Conservation (phyloP, 1,140 invertebrate species). For the Nephotettix cincticeps region DNA sequence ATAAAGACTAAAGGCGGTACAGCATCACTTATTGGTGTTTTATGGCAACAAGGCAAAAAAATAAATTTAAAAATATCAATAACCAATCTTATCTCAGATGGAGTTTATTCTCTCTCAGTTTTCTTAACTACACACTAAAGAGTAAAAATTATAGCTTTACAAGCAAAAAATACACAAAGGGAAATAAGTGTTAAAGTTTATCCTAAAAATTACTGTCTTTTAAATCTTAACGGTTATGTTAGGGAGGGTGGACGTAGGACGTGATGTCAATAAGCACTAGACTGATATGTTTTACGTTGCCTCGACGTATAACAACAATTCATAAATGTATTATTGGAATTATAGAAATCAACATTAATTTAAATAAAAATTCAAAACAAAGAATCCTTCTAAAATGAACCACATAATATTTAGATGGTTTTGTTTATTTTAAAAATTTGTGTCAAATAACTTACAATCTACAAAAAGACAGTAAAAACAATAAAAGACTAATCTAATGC, state of each 20-base stretch:
- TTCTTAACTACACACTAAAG: neutral
- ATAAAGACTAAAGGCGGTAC: neutral
- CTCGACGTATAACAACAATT: no score
- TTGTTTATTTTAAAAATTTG: conserved; percentile 4
- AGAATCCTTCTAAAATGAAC: neutral
- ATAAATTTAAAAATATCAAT: neutral
- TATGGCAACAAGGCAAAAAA: neutral
- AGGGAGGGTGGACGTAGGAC: neutral
- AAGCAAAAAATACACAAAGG: neutral
- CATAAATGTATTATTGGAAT: no score
- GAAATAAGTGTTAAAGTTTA: neutral
- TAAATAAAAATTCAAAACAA: neutral
- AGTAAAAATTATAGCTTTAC: neutral
- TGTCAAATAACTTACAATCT: neutral
- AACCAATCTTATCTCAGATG: neutral
- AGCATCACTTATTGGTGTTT: neutral
- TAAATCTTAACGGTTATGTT: conserved; percentile 9
- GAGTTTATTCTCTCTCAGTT: neutral
- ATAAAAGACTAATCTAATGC: conserved; percentile 29
- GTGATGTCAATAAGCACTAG: conserved; percentile 3
- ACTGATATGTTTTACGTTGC: conserved; percentile 13
- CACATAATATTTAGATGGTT: neutral
- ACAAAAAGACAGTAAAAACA: conserved; percentile 27
- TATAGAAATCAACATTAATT: neutral
- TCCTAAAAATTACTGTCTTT: conserved; percentile 26